These are phyloP conservation scores for Sebastes oblongus DNA, from an alignment of 2,797 vertebrate genomes.

Conservation along the genomic window DNA sequence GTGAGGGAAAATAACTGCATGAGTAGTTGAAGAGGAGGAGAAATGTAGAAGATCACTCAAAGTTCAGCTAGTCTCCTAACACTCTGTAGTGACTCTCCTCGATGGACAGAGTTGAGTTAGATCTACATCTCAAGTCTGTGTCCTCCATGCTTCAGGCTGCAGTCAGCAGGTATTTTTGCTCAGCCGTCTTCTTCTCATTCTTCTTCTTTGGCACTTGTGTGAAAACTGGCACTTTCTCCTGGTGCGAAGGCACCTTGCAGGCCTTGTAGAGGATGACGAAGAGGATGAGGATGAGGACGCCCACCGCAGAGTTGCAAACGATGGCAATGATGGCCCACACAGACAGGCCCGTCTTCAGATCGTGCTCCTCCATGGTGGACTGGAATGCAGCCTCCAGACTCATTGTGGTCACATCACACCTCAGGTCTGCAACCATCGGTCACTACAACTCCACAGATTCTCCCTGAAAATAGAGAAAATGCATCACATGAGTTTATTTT, in stretches of 20 bases:
- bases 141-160: conserved; percentile 41
- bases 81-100: not conserved
- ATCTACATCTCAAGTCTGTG: not conserved
- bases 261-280: conserved; percentile 84
- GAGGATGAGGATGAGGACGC: conserved; percentile 81
- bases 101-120: not conserved
- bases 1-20: not conserved
- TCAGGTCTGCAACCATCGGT: not conserved
- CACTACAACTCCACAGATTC: not conserved
- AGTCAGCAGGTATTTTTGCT: conserved; percentile 78
- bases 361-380: conserved; percentile 79
- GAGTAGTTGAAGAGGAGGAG: not conserved
- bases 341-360: conserved; percentile 75
- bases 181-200: conserved; percentile 55
- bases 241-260: conserved; percentile 82
- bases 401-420: not conserved
- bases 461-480: conserved; percentile 45
- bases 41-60: not conserved
- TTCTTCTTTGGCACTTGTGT: conserved; percentile 44
- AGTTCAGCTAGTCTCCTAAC: not conserved
- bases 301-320: conserved; percentile 81
- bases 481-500: not conserved
- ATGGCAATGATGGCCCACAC: conserved; percentile 81
- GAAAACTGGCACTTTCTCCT: conserved; percentile 61
- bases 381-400: conserved; percentile 3